Base-by-base conservation (phyloP, 2,113 vertebrate genomes). In the Isichthys henryi region DNA sequence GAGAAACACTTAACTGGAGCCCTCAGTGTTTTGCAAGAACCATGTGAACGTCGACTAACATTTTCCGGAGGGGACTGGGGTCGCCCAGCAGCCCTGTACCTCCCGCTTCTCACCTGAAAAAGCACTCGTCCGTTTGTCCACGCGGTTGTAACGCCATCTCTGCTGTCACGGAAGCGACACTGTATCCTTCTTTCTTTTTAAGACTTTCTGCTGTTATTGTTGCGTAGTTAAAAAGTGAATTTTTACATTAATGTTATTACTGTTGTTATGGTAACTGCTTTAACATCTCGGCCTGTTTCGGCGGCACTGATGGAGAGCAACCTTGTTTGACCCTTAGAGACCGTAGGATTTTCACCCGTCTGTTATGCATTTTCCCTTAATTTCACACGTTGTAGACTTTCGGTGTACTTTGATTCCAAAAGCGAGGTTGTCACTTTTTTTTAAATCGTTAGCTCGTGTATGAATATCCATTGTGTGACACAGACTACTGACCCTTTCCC, bases 401-500 rank as follows among this genome's bases (percentile, higher is more conserved):
- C 10, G 48, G 23, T 49, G 45, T 49, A 48, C 62, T 85, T 85
- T 85, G 46, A 31, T 48, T 86, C 46, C 15, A 84, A 48, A 48
- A 48, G 23, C 19, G 83, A 86, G 45, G 45, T 86, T 27, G 21
- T 31, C 45, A 21, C 43, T 45, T 23, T 39, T 39, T 48, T 45
- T 45, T 83, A 48, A n/a, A n/a, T 43, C 3, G 23, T 35, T 56
- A 53, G 49, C 27, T 31, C 0, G 19, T 31, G 35, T 53, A 88
- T 23, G 49, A 52, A 3, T 74, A 80, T 80, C 88, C 83, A 31
- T 50, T 21, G 15, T 83, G 5, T 53, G 21, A 56, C 35, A 48
- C 52, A 15, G 46, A 84, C 88, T 89, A 50, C 77, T 89, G 77
- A 83, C 50, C 35, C 5, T 82, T 35, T 88, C 31, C 88, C 66